phyloP scores from a whole-genome alignment of 2,113 vertebrate genomes.

The Setophaga coronata region DNA sequence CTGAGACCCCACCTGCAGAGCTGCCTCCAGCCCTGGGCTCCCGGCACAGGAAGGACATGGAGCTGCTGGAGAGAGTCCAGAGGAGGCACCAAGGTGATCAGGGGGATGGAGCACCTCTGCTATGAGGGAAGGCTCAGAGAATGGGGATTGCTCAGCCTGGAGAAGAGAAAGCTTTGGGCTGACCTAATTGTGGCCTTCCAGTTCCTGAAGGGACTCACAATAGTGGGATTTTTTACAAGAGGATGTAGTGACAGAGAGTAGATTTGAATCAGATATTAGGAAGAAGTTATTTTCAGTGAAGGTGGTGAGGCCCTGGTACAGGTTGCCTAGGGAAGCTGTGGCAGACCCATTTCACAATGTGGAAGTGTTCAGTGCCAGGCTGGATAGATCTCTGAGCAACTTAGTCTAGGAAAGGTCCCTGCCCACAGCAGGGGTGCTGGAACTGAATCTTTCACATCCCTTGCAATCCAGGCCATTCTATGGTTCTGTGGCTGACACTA shows the following conservation, averaged over 20 bases:
- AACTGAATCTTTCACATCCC: not conserved
- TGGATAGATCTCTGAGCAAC: not conserved
- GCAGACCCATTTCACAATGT: not conserved
- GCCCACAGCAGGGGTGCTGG: not conserved
- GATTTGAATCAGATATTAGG: not conserved
- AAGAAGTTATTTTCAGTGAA: not conserved
- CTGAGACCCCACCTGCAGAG: not conserved
- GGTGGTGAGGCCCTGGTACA: not conserved
- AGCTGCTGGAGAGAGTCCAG: not conserved
- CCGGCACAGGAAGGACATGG: not conserved
- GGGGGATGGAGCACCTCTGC: not conserved
- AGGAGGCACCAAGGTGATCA: not conserved
- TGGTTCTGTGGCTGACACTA: not conserved
- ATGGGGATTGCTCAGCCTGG: not conserved
- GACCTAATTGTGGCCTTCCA: not conserved
- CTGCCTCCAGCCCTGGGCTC: not conserved
- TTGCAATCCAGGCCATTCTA: not conserved
- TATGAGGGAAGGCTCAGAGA: not conserved
- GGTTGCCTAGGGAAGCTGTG: not conserved
- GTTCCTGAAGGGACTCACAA: not conserved
- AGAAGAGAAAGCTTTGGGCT: fast-evolving
- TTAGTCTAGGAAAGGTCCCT: not conserved
- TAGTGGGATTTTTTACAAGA: not conserved
- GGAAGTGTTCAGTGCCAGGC: not conserved
- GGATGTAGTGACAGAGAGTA: not conserved